Evolutionary conservation across 2,888 invertebrate genomes (phyloP), one percentile per base, ranked within the genome.

Genomic region (Erannis defoliaria): DNA sequence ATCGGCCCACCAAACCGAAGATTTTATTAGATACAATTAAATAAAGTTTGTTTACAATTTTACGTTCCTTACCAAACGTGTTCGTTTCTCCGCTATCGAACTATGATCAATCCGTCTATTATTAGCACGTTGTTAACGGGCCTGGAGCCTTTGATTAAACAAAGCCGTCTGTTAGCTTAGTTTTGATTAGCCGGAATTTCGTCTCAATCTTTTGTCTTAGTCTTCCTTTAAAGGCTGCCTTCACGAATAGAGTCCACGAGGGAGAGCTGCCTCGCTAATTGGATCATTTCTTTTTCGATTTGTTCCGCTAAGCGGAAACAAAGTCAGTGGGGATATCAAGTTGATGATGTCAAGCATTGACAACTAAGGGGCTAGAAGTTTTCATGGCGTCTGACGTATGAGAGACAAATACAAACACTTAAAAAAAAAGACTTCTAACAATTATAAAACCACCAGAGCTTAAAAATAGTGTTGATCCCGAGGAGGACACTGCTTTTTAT

Each of bases 31-130:
- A 10, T 21, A 42, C n/a, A n/a, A 21, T 10, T 4, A 21, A 42
- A 21, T n/a, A 23, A 21, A 21, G 5, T 21, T 21, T n/a, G 21
- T 21, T 23, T 19, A 42, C 42, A 21, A 42, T 21, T 12, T 40
- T 12, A 9, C 19, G 5, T 40, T 43, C 14, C n/a, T 12, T 12
- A 42, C n/a, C 23, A 45, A 29, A 45, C 23, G 14, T 16, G 43
- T 0, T 16, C 45, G 45, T 10, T 9, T 45, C 23, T 43, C 43
- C 23, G 29, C 19, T 46, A 12, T 18, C 5, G 14, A 16, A 16
- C 8, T 10, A n/a, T 43, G 55, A 55, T 55, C 55, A 55, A 48
- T 48, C 43, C 16, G 26, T 40, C 50, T 50, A 51, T 45, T 57
- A 51, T 43, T 57, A 57, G 43, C 26, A 19, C 10, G 43, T 57